These are phyloP conservation scores for Atherix ibis DNA, from an alignment of 2,888 invertebrate species.

Conservation along the genomic window DNA sequence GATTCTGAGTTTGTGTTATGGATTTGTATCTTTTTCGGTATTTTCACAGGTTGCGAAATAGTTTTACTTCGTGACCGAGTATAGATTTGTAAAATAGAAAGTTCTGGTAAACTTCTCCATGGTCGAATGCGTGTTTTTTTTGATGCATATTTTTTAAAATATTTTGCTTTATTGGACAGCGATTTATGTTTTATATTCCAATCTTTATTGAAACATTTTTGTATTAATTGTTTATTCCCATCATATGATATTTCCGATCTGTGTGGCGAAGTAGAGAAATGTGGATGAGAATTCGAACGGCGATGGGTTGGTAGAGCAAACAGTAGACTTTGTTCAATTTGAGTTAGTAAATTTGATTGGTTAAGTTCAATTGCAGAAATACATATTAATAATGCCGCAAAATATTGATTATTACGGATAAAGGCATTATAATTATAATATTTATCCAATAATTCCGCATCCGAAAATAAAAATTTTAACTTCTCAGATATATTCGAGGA, in stretches of 20 bases:
- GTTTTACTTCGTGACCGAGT: conserved; percentile 17
- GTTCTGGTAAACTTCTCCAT: conserved; percentile 32
- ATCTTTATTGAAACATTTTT: conserved; percentile 2
- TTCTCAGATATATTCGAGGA: conserved; percentile 22
- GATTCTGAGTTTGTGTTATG: background rate
- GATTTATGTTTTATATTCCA: background rate
- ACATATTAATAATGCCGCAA: conserved; percentile 45
- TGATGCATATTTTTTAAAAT: background rate
- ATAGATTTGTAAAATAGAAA: conserved; percentile 17
- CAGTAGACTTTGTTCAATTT: conserved; percentile 36
- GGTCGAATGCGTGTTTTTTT: conserved; percentile 15
- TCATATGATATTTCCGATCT: background rate
- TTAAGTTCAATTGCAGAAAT: conserved; percentile 46
- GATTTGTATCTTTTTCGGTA: conserved; percentile 25
- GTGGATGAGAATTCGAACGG: conserved; percentile 38
- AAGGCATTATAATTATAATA: conserved; percentile 43
- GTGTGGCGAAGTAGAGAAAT: conserved; percentile 32
- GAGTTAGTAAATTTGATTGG: conserved; percentile 42
- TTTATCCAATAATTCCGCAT: conserved; percentile 41
- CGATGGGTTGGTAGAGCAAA: conserved; percentile 25
- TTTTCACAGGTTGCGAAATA: conserved; percentile 22
- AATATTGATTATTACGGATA: conserved; percentile 41
- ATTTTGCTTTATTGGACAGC: background rate
- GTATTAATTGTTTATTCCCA: background rate
- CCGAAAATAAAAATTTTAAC: conserved; percentile 44